Base-by-base conservation (phyloP, 1,140 invertebrate genomes). In the Pogonognathellus flavescens region DNA sequence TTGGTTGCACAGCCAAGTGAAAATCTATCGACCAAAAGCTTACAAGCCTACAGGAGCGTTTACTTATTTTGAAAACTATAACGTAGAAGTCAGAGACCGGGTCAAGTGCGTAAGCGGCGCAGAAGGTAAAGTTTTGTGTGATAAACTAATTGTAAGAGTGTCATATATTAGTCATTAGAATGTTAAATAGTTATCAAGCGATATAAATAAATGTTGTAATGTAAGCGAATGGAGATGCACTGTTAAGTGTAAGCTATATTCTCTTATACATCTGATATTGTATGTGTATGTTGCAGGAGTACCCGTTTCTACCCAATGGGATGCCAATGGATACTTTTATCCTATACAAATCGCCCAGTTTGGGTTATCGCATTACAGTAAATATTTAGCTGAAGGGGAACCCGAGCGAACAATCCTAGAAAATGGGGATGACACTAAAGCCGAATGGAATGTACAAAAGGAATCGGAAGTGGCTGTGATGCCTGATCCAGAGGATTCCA, bases 311-410 rank as follows among this genome's bases (percentile, higher is more conserved):
- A 92, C 91, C 7, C 93, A 94, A 89, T 94, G 93, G 93, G 91
- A 92, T 66, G 88, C 90, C 14, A 88, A 89, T 70, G 98, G 97
- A 0, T 99, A 99, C 91, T 98, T 95, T 90, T 99, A 99, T 92
- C 97, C 98, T 0, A 99, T 98, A 2, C 98, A 99, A 92, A 98
- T 99, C 87, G 97, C 98, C 6, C 98, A 99, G 91, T 99, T 97
- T 91, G 98, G 97, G 0, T 91, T 99, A 53, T 96, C 97, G 31
- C 98, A 99, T 91, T 99, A 98, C 91, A 98, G 97, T 90, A 99
- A 99, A 91, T 96, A 97, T 91, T 90, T 97, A 18, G 96, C 95
- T 0, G 95, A 96, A 89, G 93, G 94, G 0, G 93, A 94, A 88
- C 95, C 95, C 7, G 92, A 93, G 53, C 91, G 93, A 86, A 93